A percentile compares a stretch with the other conserved stretches of the same genome.
Evolutionary conservation across 53 echinoderm and acorn worm species (phyloP).

Genomic region (Zoroaster sp.): DNA sequence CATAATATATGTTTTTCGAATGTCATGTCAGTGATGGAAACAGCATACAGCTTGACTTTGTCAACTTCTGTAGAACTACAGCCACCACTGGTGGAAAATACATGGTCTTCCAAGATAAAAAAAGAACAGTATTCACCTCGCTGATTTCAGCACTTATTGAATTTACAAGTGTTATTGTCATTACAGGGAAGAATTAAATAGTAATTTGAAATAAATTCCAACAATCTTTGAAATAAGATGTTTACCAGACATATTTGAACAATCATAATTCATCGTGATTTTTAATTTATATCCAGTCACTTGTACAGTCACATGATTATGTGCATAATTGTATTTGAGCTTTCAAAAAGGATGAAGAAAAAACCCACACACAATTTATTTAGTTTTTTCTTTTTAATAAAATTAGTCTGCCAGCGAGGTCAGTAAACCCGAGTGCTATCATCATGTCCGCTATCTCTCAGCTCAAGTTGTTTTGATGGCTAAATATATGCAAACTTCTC

Average conservation of each 20-base stretch:
- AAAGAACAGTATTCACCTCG: neutral
- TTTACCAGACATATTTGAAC: neutral
- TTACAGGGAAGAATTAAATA: neutral
- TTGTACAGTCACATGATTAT: neutral
- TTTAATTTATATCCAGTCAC: neutral
- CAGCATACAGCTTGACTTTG: neutral
- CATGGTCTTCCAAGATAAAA: neutral
- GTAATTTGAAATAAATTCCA: neutral
- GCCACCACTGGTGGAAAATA: neutral
- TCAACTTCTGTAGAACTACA: neutral
- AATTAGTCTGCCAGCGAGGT: neutral
- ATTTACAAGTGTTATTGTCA: neutral
- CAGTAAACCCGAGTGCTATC: constrained; percentile 34
- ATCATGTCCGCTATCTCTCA: neutral
- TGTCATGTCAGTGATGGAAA: neutral
- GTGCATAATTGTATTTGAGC: too few relatives aligned
- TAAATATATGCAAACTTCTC: constrained; percentile 48
- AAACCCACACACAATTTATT: too few relatives aligned
- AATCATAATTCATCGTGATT: neutral
- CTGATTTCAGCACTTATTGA: neutral
- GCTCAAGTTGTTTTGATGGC: constrained; percentile 41
- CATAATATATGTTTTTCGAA: neutral
- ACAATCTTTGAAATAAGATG: neutral
- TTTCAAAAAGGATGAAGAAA: too few relatives aligned
- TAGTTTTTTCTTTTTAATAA: neutral